Percentiles rank a stretch among this genome's conserved stretches.
Evolutionary conservation across 2,797 vertebrate species (phyloP).

Genomic region (Florisuga fusca): DNA sequence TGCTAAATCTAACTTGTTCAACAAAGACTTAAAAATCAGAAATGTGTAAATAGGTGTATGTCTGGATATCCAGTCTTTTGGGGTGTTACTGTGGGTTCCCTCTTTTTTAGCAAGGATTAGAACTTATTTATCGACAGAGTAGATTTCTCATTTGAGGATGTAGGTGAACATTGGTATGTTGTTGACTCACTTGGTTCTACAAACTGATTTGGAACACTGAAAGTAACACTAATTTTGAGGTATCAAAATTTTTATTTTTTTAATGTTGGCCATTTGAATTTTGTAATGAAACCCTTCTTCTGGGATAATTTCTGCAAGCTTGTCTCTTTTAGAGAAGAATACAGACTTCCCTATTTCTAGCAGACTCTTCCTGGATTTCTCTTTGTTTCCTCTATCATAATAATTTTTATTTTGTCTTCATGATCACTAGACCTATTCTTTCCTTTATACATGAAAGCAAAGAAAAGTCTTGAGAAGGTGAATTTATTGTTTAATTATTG

Average conservation of each 20-base stretch:
- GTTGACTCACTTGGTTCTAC: background rate
- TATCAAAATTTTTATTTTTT: background rate
- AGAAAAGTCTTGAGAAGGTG: background rate
- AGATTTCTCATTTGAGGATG: constrained; percentile 1
- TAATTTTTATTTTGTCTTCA: constrained; percentile 32
- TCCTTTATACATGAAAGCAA: background rate
- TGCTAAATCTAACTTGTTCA: background rate
- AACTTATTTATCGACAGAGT: background rate
- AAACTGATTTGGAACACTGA: background rate
- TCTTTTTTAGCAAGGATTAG: background rate
- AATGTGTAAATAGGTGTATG: background rate
- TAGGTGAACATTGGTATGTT: background rate
- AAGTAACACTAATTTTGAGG: background rate
- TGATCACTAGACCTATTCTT: background rate
- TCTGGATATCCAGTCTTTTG: background rate
- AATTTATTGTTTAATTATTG: background rate
- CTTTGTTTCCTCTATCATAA: constrained; percentile 15
- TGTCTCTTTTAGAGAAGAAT: constrained; percentile 60
- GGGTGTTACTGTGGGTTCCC: background rate
- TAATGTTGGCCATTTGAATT: constrained; percentile 56
- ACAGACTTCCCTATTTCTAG: constrained; percentile 67
- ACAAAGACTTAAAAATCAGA: background rate
- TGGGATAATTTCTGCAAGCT: constrained; percentile 70
- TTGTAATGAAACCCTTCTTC: constrained; percentile 70
- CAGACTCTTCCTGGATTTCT: constrained; percentile 64